These are phyloP conservation scores for Eupithecia insigniata DNA, from an alignment of 2,888 invertebrate species.

Conservation along the genomic window DNA sequence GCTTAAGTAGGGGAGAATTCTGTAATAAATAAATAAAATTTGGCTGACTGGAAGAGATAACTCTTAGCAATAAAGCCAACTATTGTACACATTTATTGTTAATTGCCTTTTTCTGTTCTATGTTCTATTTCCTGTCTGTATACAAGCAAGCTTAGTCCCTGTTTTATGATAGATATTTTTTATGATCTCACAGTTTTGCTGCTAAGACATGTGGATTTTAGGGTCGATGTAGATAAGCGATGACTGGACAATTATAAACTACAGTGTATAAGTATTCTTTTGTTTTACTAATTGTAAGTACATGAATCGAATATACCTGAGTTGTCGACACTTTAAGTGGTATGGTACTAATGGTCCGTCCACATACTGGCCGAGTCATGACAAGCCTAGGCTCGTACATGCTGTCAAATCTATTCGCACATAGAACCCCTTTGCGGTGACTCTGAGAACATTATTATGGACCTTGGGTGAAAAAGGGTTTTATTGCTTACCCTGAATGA, in stretches of 20 bases:
- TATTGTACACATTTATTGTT: not conserved
- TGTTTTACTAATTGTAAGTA: not conserved
- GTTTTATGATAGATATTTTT: not conserved
- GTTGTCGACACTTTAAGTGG: not conserved
- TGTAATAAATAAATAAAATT: not conserved
- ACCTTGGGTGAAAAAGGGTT: not conserved
- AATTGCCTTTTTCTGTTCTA: not conserved
- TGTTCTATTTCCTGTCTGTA: not conserved
- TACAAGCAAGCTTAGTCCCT: too few relatives aligned
- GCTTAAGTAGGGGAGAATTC: not conserved
- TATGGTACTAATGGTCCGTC: not conserved
- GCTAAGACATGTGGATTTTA: not conserved
- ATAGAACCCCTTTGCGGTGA: not conserved
- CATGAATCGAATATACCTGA: not conserved
- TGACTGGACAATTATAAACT: not conserved
- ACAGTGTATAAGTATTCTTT: not conserved
- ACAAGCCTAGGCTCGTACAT: not conserved
- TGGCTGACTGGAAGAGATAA: not conserved
- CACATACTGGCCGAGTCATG: not conserved
- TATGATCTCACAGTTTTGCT: too few relatives aligned
- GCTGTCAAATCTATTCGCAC: not conserved
- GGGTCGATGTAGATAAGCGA: not conserved
- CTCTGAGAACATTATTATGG: not conserved
- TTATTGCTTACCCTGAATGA: not conserved
- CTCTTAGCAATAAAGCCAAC: not conserved